Conservation (phyloP, 2,888 invertebrate species). For the Dorcus hopei region DNA sequence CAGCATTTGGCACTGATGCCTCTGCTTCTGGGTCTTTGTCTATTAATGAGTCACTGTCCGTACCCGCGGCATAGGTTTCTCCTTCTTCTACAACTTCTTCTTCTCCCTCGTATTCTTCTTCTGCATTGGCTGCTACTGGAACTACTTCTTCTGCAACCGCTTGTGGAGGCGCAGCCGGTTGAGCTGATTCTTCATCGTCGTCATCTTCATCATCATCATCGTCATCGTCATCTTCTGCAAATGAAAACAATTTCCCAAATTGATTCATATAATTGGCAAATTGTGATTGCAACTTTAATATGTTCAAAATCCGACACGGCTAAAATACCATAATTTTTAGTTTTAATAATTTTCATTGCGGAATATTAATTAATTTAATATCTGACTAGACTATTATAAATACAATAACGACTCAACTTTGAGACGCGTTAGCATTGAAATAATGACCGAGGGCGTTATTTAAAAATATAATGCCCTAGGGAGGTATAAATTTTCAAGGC, state of each 20-base stretch:
- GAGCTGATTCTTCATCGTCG: constrained; percentile 52
- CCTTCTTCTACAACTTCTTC: constrained; percentile 50
- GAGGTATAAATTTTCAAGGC: too few species aligned
- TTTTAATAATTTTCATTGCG: too few species aligned
- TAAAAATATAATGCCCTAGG: too few species aligned
- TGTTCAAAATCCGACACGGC: too few species aligned
- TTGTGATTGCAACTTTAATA: neutral
- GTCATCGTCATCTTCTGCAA: constrained; percentile 43
- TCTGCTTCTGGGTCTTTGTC: constrained; percentile 43
- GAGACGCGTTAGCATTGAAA: too few species aligned
- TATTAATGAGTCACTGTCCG: constrained; percentile 32
- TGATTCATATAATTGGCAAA: neutral
- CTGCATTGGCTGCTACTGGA: constrained; percentile 44
- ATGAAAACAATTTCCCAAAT: neutral
- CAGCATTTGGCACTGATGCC: constrained; percentile 28
- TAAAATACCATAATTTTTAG: too few species aligned
- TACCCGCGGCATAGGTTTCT: constrained; percentile 40
- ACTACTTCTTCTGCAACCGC: constrained; percentile 42
- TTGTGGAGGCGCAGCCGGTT: constrained; percentile 46
- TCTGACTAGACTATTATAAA: too few species aligned
- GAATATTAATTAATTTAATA: too few species aligned
- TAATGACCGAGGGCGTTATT: too few species aligned
- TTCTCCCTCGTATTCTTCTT: constrained; percentile 42
- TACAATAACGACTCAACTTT: too few species aligned
- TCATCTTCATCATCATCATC: constrained; percentile 57